Conservation (phyloP, 1,140 invertebrate species). For the Oreohelix idahoensis region DNA sequence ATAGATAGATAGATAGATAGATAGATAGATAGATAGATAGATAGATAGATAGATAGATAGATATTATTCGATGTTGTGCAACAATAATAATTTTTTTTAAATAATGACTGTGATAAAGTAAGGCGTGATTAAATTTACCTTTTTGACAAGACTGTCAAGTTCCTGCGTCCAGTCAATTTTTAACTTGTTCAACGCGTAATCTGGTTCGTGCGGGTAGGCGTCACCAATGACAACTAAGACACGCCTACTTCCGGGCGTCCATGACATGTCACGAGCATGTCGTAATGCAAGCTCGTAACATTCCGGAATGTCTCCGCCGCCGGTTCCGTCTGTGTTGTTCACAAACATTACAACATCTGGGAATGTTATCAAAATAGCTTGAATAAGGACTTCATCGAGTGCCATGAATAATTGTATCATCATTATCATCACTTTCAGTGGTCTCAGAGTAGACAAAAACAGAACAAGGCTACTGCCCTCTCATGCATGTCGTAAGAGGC, state of each 20-base stretch:
- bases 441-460: too few species aligned
- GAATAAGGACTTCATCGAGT: too few species aligned
- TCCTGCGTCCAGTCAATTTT: slow-evolving; percentile 66
- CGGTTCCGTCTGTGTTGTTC: slow-evolving; percentile 55
- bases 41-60: too few species aligned
- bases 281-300: slow-evolving; percentile 63
- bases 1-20: too few species aligned
- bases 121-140: slow-evolving; percentile 34
- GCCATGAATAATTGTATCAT: too few species aligned
- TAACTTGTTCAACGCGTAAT: slow-evolving; percentile 53
- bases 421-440: too few species aligned
- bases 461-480: too few species aligned
- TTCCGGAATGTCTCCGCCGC: slow-evolving; percentile 61
- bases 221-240: slow-evolving; percentile 68
- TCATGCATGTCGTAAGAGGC: too few species aligned
- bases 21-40: too few species aligned
- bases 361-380: slow-evolving; percentile 35
- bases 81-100: too few species aligned
- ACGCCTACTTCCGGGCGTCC: slow-evolving; percentile 55
- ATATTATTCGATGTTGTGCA: too few species aligned
- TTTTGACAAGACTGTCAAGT: slow-evolving; percentile 27
- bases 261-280: slow-evolving; percentile 48
- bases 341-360: slow-evolving; percentile 59
- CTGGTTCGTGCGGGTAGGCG: slow-evolving; percentile 61
- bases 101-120: too few species aligned